phyloP scores from a whole-genome alignment of 2,888 invertebrate species.

The Philopedon plagiatum region DNA sequence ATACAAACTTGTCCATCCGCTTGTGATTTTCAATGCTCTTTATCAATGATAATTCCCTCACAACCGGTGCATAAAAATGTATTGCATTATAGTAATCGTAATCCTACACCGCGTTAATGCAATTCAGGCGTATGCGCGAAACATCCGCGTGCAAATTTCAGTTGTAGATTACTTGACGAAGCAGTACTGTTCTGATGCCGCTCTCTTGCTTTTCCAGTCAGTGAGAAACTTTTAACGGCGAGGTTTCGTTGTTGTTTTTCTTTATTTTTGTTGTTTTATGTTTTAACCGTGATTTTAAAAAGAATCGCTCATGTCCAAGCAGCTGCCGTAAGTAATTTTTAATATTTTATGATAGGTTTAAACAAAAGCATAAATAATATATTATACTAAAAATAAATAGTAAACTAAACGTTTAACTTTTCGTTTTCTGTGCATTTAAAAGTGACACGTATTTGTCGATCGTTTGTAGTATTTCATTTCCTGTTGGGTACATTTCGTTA shows the following conservation, averaged over 20 bases:
- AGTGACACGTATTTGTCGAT: constrained; percentile 17
- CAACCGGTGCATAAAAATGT: constrained; percentile 17
- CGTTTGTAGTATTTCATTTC: constrained; percentile 5
- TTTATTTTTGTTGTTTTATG: constrained; percentile 31
- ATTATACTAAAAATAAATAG: no score
- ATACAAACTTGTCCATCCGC: constrained; percentile 13
- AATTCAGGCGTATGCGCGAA: constrained; percentile 38
- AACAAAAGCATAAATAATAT: no score
- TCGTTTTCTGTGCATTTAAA: not conserved
- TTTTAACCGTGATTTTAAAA: constrained; percentile 31
- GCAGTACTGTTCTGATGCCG: constrained; percentile 16
- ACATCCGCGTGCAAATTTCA: constrained; percentile 44
- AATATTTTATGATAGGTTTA: not conserved
- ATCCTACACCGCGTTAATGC: constrained; percentile 14
- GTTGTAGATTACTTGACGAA: constrained; percentile 19
- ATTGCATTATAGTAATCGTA: not conserved
- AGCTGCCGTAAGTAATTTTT: constrained; percentile 52
- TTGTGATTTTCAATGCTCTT: not conserved
- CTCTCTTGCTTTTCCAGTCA: constrained; percentile 30
- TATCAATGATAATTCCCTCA: not conserved
- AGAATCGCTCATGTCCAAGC: constrained; percentile 54
- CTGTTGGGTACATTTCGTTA: constrained; percentile 14
- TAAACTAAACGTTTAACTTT: not conserved
- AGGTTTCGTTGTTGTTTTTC: constrained; percentile 33
- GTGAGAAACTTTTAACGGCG: constrained; percentile 36